A percentile compares a stretch with the other conserved stretches of the same genome.
Evolutionary conservation across 1,140 invertebrate species (phyloP).

Genomic region (Akabosia matsudoensis): DNA sequence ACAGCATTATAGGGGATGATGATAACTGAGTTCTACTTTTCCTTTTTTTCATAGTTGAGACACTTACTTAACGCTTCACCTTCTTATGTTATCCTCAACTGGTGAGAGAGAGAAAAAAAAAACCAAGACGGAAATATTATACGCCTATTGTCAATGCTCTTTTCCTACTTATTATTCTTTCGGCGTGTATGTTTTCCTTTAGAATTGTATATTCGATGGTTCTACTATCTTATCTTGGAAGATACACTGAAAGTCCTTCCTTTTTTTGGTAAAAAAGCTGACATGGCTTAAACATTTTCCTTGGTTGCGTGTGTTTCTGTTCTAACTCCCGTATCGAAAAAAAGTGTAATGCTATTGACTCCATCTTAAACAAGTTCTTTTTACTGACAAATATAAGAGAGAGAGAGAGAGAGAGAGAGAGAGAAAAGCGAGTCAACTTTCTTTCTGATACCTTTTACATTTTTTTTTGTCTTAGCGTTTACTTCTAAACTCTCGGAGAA

Average conservation of each 20-base stretch:
- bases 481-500: not conserved
- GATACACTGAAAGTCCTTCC: too few species aligned
- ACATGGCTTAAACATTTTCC: too few species aligned
- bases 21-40: slow-evolving; percentile 10
- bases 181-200: not conserved
- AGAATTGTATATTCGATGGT: too few species aligned
- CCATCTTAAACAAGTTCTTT: not conserved
- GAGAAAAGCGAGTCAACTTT: not conserved
- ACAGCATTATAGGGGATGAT: slow-evolving; percentile 1
- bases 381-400: not conserved
- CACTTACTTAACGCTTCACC: slow-evolving; percentile 12
- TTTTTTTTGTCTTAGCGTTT: not conserved
- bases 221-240: too few species aligned
- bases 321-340: too few species aligned
- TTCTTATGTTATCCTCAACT: not conserved
- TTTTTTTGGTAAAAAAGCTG: too few species aligned
- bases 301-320: too few species aligned
- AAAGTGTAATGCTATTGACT: not conserved
- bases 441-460: not conserved
- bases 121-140: not conserved
- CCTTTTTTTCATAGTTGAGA: slow-evolving; percentile 8
- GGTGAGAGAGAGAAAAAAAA: slow-evolving; percentile 1
- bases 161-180: not conserved
- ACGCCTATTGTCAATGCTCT: not conserved
- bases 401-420: not conserved